Conservation (phyloP, 2,888 invertebrate genomes). For the Belgica antarctica region DNA sequence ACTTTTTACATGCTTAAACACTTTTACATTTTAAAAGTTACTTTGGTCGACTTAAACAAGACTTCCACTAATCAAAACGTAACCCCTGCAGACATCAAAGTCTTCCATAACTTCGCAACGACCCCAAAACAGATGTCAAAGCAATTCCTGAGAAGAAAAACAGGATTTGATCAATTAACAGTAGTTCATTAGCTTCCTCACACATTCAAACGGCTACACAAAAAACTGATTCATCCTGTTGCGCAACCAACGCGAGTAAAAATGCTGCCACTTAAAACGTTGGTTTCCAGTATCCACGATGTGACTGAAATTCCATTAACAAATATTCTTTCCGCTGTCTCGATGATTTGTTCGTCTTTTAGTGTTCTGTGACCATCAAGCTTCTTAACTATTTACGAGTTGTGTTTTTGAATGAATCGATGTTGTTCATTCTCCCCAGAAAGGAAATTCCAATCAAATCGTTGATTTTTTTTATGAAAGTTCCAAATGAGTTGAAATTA, state of each 20-base stretch:
- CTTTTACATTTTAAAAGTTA: no score
- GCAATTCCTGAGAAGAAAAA: no score
- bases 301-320: constrained; percentile 13
- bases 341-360: not conserved
- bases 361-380: not conserved
- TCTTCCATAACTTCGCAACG: no score
- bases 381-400: not conserved
- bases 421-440: no score
- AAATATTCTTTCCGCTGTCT: not conserved
- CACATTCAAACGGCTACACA: not conserved
- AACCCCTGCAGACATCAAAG: no score
- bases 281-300: not conserved
- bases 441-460: constrained; percentile 10
- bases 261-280: not conserved
- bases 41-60: no score
- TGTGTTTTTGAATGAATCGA: not conserved
- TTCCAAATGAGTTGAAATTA: no score
- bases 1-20: no score
- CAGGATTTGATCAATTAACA: not conserved
- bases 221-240: constrained; percentile 15
- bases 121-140: no score
- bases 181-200: not conserved
- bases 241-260: not conserved
- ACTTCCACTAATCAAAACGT: no score
- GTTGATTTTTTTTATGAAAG: no score